A percentile compares a stretch with the other conserved stretches of the same genome.
Evolutionary conservation across 2,888 invertebrate genomes (phyloP).

Genomic region (Meta bourneti): DNA sequence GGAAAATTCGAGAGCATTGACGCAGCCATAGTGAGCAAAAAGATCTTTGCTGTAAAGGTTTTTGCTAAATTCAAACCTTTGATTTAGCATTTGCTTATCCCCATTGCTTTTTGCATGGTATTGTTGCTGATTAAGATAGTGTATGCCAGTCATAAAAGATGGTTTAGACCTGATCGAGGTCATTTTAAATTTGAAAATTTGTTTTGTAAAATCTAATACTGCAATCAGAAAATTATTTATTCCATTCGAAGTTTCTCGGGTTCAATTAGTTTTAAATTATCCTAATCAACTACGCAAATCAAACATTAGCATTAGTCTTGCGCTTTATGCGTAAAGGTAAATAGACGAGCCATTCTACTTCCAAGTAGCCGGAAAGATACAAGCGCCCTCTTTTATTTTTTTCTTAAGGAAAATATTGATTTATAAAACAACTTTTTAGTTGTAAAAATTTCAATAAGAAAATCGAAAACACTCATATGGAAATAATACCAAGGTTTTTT

Average conservation of each 20-base stretch:
- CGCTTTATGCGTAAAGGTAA: too few relatives aligned
- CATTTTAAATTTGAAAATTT: constrained; percentile 1
- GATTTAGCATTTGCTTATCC: constrained; percentile 55
- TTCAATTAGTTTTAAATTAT: background rate
- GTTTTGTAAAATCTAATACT: background rate
- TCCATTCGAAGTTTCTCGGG: background rate
- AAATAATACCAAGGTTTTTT: too few relatives aligned
- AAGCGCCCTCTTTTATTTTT: background rate
- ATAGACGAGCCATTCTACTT: background rate
- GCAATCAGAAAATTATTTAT: background rate
- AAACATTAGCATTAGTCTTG: background rate
- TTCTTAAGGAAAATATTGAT: background rate
- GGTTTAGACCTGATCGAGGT: constrained; percentile 16
- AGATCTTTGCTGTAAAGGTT: constrained; percentile 89
- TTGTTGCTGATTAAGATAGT: constrained; percentile 68
- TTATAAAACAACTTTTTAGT: background rate
- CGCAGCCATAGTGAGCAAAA: constrained; percentile 95
- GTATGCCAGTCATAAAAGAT: constrained; percentile 58
- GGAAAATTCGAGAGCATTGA: constrained; percentile 97
- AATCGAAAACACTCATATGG: too few relatives aligned
- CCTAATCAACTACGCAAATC: background rate
- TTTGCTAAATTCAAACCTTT: constrained; percentile 70
- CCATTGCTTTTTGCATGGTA: constrained; percentile 40
- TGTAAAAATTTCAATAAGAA: background rate
- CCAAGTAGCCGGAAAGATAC: background rate